Conservation (phyloP, 2,888 invertebrate species). For the Molorchus minor region DNA sequence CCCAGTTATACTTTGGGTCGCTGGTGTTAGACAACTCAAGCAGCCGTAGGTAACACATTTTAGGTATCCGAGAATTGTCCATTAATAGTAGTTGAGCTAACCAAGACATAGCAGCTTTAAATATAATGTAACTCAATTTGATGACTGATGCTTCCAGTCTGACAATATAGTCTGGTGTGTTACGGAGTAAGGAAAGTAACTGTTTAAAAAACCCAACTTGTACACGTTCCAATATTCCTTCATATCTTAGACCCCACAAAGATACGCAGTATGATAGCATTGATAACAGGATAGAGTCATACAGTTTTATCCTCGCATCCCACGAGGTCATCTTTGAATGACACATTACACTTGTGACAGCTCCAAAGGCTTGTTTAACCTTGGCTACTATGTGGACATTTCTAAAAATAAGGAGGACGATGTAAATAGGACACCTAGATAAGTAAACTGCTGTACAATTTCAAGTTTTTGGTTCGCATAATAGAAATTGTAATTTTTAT, state of each 20-base stretch:
- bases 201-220: too few species aligned
- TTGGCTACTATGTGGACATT: background rate
- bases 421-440: background rate
- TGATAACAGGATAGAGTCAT: background rate
- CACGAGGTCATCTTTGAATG: background rate
- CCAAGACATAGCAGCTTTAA: too few species aligned
- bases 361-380: background rate
- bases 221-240: background rate
- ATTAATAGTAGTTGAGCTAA: background rate
- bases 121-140: too few species aligned
- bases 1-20: too few species aligned
- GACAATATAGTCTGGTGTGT: background rate
- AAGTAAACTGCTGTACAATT: background rate
- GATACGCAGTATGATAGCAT: constrained; percentile 2
- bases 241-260: background rate
- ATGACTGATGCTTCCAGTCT: too few species aligned
- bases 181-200: background rate
- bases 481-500: background rate
- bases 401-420: too few species aligned
- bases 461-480: background rate
- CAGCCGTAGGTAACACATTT: background rate
- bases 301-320: too few species aligned
- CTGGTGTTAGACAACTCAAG: too few species aligned
- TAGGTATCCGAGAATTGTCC: background rate
- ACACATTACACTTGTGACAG: background rate